These are phyloP conservation scores for Drosophila falleni DNA, from an alignment of 2,888 invertebrate species.

Conservation along the genomic window DNA sequence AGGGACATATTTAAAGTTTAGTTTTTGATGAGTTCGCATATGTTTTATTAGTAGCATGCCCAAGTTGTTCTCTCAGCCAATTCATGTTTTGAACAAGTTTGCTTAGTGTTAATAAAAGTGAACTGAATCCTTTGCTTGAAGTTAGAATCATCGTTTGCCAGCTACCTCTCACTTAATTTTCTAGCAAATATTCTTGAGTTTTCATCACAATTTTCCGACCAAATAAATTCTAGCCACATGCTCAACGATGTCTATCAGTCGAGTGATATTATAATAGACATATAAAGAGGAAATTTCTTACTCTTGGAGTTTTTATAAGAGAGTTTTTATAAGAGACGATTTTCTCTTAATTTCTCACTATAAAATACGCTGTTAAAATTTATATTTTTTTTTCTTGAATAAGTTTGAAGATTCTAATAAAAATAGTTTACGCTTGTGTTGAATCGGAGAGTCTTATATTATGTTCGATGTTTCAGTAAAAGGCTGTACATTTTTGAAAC, in stretches of 20 bases:
- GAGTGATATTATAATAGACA: too few relatives aligned
- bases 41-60: slow-evolving; percentile 73
- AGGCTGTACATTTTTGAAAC: too few relatives aligned
- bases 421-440: neutral
- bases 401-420: neutral
- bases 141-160: slow-evolving; percentile 33
- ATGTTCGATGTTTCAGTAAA: too few relatives aligned
- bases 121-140: slow-evolving; percentile 48
- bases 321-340: too few relatives aligned
- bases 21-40: slow-evolving; percentile 78
- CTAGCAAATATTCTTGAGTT: slow-evolving; percentile 52
- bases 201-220: slow-evolving; percentile 27
- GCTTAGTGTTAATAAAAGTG: slow-evolving; percentile 47
- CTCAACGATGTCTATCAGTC: slow-evolving; percentile 24
- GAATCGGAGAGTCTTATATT: neutral
- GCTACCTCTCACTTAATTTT: slow-evolving; percentile 17
- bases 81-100: slow-evolving; percentile 29
- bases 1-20: slow-evolving; percentile 73
- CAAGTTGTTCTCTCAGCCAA: slow-evolving; percentile 45
- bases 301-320: too few relatives aligned
- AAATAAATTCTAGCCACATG: slow-evolving; percentile 74
- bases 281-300: too few relatives aligned
- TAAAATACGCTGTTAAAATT: slow-evolving; percentile 5
- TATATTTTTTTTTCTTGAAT: neutral
- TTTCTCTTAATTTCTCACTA: too few relatives aligned